Evolutionary conservation across 2,888 invertebrate species (phyloP), one percentile per base, ranked within the genome.

Genomic region (Mesorhabditis belari): DNA sequence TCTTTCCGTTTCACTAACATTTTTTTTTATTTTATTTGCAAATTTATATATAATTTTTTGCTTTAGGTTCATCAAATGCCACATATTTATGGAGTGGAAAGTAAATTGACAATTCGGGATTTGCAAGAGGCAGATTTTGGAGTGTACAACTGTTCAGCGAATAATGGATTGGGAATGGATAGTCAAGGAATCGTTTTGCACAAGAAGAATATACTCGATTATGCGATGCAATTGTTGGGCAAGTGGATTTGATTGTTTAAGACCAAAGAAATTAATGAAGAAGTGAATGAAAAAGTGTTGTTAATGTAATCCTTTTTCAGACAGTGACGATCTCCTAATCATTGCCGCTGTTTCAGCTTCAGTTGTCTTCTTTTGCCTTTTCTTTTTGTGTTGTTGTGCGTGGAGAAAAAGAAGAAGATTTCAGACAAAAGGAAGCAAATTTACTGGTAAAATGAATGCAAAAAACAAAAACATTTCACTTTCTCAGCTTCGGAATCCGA

Each of bases 71-170:
- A 75, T 54, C 76, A 77, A 53, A 64, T 70, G 19, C 72, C 74
- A 5, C 66, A 67, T 28, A 65, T 71, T 5, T 73, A 67, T 60
- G 79, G 79, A 9, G 67, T 78, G 25, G 77, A 79, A 54, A 73
- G 74, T 50, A 66, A 70, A 23, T 60, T 80, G 35, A 75, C 71
- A 29, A 79, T 80, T 53, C 66, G 60, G 19, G 63, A 75, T 19
- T 55, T 75, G 27, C 63, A 66, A 52, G 71, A 69, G 52, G 61
- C 64, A 23, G 80, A 80, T 63, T 77, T 76, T 60, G 81, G 78
- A 12, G 44, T 63, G n/a, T 80, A 77, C 70, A 81, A 81, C 60
- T 80, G 80, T 56, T 67, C 80, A 2, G 81, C 80, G 3, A 69
- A 72, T 28, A 80, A 80, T 58, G 77, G 74, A 19, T 58, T 74